A percentile compares a stretch with the other conserved stretches of the same genome.
phyloP scores from a whole-genome alignment of 1,140 invertebrate genomes.

The Drosophila parvula region DNA sequence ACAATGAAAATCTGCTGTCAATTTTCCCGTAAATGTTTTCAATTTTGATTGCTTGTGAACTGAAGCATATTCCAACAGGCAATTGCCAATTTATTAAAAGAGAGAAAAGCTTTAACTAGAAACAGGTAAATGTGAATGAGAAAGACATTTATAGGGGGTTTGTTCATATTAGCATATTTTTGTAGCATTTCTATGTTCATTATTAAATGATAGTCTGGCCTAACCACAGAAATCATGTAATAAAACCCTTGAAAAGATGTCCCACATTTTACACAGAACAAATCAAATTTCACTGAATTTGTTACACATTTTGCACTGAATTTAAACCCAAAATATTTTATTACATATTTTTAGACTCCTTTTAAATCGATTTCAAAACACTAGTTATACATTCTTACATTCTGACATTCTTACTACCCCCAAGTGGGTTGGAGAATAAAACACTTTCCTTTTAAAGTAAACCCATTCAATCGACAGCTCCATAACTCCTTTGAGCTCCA shows the following conservation, averaged over 20 bases:
- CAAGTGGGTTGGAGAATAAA: not conserved
- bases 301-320: accelerated
- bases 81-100: not conserved
- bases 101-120: not conserved
- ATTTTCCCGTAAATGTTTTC: constrained; percentile 15
- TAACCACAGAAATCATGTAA: not conserved
- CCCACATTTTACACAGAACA: not conserved
- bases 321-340: not conserved
- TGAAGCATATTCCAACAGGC: not conserved
- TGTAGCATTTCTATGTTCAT: too few species aligned
- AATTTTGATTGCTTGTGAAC: constrained; percentile 21
- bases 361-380: too few species aligned
- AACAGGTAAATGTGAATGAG: too few species aligned
- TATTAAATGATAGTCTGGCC: too few species aligned
- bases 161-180: too few species aligned
- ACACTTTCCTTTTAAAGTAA: not conserved
- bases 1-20: constrained; percentile 3
- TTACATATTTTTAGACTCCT: not conserved
- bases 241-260: not conserved
- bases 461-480: not conserved
- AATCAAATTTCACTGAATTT: too few species aligned
- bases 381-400: not conserved
- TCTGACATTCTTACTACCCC: not conserved
- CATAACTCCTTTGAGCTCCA: constrained; percentile 7
- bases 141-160: too few species aligned